Percentiles rank a stretch among this genome's conserved stretches.
Conservation (phyloP, 2,113 vertebrate species). For the Nicator chloris region DNA sequence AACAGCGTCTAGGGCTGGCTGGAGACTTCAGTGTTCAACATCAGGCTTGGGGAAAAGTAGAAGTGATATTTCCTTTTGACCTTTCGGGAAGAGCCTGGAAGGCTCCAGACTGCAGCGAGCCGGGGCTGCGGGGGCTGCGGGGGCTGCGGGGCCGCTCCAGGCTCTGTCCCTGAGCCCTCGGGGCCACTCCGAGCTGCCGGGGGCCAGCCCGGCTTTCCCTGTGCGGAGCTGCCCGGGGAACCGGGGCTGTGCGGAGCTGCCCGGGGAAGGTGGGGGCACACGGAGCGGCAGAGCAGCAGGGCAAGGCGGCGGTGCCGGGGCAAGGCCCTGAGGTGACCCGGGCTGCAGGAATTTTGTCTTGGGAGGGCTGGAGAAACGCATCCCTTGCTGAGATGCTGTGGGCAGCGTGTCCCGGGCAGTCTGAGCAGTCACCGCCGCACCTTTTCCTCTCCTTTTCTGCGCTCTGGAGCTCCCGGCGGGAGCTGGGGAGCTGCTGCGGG, state of each 20-base stretch:
- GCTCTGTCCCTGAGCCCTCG: background rate
- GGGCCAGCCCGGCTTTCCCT: background rate
- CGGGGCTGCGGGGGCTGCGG: background rate
- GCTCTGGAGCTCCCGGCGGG: background rate
- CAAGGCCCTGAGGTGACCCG: background rate
- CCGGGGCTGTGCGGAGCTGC: background rate
- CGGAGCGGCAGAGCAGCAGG: background rate
- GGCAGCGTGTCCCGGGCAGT: background rate
- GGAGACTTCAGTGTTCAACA: background rate
- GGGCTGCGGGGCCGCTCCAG: background rate
- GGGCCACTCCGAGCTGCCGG: background rate
- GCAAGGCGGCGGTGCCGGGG: background rate
- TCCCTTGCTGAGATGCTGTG: too few species aligned
- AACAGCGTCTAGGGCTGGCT: background rate
- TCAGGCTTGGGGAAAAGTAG: background rate
- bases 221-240: rapidly evolving
- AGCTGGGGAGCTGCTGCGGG: rapidly evolving
- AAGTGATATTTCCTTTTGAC: constrained; percentile 36
- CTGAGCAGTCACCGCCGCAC: rapidly evolving
- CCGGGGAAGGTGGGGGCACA: rapidly evolving
- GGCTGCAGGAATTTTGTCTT: background rate
- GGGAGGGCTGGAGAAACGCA: background rate
- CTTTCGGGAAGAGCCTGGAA: constrained; percentile 2
- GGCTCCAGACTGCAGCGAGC: background rate
- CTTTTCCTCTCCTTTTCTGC: background rate